Evolutionary conservation across 2,113 vertebrate genomes (phyloP), one percentile per base, ranked within the genome.

Genomic region (Malurus elegans): DNA sequence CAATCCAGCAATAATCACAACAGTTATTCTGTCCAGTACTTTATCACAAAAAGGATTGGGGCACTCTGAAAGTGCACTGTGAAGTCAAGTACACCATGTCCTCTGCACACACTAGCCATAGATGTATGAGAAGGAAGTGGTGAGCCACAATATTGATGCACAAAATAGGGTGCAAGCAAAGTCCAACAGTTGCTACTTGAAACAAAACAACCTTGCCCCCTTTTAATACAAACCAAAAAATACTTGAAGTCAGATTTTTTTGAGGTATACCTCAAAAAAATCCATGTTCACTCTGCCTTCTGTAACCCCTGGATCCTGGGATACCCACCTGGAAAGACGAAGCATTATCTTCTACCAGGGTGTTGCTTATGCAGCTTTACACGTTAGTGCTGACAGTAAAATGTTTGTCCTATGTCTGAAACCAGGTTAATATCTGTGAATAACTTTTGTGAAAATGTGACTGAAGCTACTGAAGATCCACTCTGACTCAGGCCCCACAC

Each of bases 181-280:
- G 75, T 86, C 90, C 88, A 95, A 83, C 48, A 94, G 74, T n/a
- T 95, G 60, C 82, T 83, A 75, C 69, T 90, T 79, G 24, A 76
- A 88, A 88, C 19, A 60, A 83, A 86, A 61, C n/a, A 81, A 78
- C 8, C 12, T 58, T 61, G 51, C 14, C 19, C 34, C 44, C 24
- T 79, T 83, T 73, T 36, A 67, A 84, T 51, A 42, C 24, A 82
- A 76, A 93, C 18, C 25, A 87, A 56, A 92, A 92, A 85, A 58
- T 31, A 58, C 16, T 51, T 64, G 14, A 90, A 60, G n/a, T 66
- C 34, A 72, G 18, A 12, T 70, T 79, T 75, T 92, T 90, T 32
- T 82, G 78, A 90, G 40, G 34, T 73, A n/a, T 23, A 73, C 28
- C 14, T n/a, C 86, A 54, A 38, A 38, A 38, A 88, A 79, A 92